Evolutionary conservation across 92 coral and sea anemone species (phyloP).

Genomic region (Pocillopora grandis): DNA sequence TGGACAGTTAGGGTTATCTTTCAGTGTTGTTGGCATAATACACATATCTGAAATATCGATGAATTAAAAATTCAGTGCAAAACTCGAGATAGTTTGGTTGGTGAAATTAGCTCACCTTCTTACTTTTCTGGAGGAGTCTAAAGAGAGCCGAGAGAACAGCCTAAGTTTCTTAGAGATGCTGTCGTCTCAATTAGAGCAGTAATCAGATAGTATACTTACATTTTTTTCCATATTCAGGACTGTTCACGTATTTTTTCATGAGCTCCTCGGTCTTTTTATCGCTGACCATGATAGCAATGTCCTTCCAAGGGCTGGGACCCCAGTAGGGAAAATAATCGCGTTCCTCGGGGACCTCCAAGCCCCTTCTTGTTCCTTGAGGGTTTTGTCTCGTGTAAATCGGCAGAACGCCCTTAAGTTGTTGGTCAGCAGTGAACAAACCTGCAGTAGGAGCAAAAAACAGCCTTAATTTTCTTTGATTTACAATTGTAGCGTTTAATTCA

Average conservation of each 20-base stretch:
- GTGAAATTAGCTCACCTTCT: too few relatives aligned
- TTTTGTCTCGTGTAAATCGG: constrained; percentile 40
- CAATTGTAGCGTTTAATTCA: too few relatives aligned
- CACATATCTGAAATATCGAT: not conserved
- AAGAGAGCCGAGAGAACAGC: too few relatives aligned
- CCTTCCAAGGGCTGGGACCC: constrained; percentile 50
- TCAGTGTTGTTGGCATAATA: constrained; percentile 5
- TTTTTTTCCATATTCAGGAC: constrained; percentile 28
- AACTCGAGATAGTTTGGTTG: too few relatives aligned
- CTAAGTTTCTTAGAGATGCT: too few relatives aligned
- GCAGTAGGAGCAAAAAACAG: not conserved
- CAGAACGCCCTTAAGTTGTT: not conserved
- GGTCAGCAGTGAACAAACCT: constrained; percentile 48
- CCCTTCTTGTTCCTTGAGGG: constrained; percentile 44
- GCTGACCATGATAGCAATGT: constrained; percentile 50
- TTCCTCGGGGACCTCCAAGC: constrained; percentile 44
- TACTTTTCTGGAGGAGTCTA: too few relatives aligned
- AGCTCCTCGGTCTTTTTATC: constrained; percentile 21
- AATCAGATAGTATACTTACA: constrained; percentile 11
- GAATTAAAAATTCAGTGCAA: not conserved
- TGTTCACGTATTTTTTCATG: constrained; percentile 28
- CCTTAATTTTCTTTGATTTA: too few relatives aligned
- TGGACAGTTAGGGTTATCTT: not conserved
- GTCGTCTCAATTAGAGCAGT: not conserved
- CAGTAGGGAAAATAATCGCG: constrained; percentile 53